A percentile compares a stretch with the other conserved stretches of the same genome.
These are phyloP conservation scores for Malurus melanocephalus DNA, from an alignment of 2,113 vertebrate species.

Conservation along the genomic window DNA sequence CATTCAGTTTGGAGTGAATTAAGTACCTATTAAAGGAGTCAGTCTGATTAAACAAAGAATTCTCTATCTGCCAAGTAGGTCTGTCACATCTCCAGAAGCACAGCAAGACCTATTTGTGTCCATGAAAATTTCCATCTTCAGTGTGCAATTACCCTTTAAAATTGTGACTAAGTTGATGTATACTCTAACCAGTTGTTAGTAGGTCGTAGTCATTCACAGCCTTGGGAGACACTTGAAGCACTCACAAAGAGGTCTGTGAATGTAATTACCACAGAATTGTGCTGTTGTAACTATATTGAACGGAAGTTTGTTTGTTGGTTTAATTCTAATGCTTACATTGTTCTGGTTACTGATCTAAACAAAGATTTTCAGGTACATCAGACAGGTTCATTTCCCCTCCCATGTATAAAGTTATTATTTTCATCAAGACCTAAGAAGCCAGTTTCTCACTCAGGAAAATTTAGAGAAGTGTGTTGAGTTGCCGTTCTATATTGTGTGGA, in stretches of 20 bases:
- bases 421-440: neutral
- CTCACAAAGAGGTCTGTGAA: neutral
- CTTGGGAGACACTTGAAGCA: neutral
- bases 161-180: neutral
- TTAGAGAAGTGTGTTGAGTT: neutral
- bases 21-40: neutral
- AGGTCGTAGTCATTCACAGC: neutral
- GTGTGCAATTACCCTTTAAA: neutral
- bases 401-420: neutral
- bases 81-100: neutral
- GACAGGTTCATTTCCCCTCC: neutral
- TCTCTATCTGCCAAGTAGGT: neutral
- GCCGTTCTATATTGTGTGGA: neutral
- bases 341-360: neutral
- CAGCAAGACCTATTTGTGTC: neutral
- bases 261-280: neutral
- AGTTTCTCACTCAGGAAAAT: neutral
- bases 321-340: neutral
- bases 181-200: neutral
- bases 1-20: neutral
- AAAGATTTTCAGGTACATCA: rapidly evolving
- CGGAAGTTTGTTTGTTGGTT: neutral
- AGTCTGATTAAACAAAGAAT: neutral
- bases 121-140: neutral
- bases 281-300: neutral